Base-by-base conservation (phyloP, 2,797 vertebrate species). In the Alectoris magna region DNA sequence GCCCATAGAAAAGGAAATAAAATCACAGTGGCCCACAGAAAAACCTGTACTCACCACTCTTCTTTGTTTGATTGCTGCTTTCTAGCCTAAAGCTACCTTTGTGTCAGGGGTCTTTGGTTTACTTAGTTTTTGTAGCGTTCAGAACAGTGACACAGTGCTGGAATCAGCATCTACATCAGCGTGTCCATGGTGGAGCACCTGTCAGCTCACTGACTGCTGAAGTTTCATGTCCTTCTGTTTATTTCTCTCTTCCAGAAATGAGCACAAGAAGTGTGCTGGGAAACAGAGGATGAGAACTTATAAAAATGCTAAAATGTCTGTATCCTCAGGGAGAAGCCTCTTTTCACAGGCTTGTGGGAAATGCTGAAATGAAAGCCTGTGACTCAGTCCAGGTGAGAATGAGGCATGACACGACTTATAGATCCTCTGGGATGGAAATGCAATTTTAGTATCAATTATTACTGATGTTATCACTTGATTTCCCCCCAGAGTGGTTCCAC, bases 371-470 rank as follows among this genome's bases (percentile, higher is more conserved):
- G 27, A 55, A 91, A 90, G 31, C 78, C 60, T 84, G 53, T 73
- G 64, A 51, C 27, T 91, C 64, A 88, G 0, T 82, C 51, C 60
- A 60, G 63, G 48, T 93, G 64, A 76, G 71, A 94, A 86, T 67
- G 56, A 72, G 72, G 48, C 68, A 31, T 39, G 49, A 24, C 49
- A 55, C 23, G 38, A 44, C 49, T 74, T 94, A 88, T 64, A 76
- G 29, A 88, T 76, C 62, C n/a, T 82, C 69, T 90, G 86, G 81
- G 53, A 80, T 90, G 36, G 84, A 94, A 91, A 82, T 66, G 44
- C 43, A 27, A 84, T 90, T 88, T 82, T 73, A 49, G 39, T 93
- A 84, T 78, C 80, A 84, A 7, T 82, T 92, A 68, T 71, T 94
- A 84, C 41, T 74, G 60, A 62, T 83, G 13, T 58, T 91, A 90